Conservation (phyloP, 2,113 vertebrate species). For the Tragelaphus imberbis region DNA sequence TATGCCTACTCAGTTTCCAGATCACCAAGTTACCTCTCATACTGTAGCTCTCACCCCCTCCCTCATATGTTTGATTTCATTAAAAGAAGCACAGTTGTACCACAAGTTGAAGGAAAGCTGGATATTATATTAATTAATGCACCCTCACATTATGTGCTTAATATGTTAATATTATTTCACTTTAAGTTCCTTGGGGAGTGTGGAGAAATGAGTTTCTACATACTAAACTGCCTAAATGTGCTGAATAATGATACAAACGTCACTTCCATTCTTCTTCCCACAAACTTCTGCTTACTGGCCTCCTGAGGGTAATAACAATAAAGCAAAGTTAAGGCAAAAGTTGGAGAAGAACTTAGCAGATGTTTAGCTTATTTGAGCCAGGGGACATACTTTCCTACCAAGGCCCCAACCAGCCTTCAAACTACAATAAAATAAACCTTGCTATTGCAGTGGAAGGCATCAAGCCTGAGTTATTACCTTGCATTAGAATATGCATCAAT, state of each 20-base stretch:
- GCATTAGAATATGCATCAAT: slow-evolving; percentile 64
- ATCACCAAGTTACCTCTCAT: not conserved
- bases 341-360: slow-evolving; percentile 47
- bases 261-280: slow-evolving; percentile 49
- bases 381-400: slow-evolving; percentile 32
- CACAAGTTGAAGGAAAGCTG: not conserved
- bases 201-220: slow-evolving; percentile 39
- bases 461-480: slow-evolving; percentile 43
- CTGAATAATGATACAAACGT: slow-evolving; percentile 64
- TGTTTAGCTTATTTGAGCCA: slow-evolving; percentile 60
- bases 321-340: slow-evolving; percentile 66
- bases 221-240: slow-evolving; percentile 56
- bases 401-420: slow-evolving; percentile 47
- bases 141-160: slow-evolving; percentile 41
- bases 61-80: not conserved
- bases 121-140: slow-evolving; percentile 52
- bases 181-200: slow-evolving; percentile 36
- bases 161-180: slow-evolving; percentile 62
- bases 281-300: slow-evolving; percentile 33
- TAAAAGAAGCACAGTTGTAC: slow-evolving; percentile 8
- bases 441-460: slow-evolving; percentile 59
- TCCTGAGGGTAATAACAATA: slow-evolving; percentile 62
- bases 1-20: not conserved
- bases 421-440: slow-evolving; percentile 67
- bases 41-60: not conserved